Evolutionary conservation across 2,113 vertebrate genomes (phyloP), one percentile per base, ranked within the genome.

Genomic region (Mugil cephalus): DNA sequence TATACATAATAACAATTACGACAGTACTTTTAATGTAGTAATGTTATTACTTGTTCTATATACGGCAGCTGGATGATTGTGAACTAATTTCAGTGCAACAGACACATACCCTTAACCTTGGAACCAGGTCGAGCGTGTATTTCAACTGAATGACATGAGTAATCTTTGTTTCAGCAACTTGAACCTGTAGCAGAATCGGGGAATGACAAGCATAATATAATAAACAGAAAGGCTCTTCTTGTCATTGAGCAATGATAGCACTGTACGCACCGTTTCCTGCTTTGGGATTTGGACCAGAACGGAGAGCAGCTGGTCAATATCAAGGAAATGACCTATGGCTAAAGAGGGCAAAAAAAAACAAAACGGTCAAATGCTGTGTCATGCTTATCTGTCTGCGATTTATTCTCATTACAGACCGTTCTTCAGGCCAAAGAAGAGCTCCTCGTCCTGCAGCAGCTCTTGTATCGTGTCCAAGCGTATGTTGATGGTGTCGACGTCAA

Each of bases 201-300:
- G 6, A 70, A 21, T 3, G 10, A 58, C 46, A 53, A 6, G 18
- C 18, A 46, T 17, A 63, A n/a, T 1, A 6, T 7, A 13, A 15
- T 51, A 42, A 4, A 42, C 40, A 42, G 9, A 12, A 10, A 7
- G 2, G 39, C 8, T n/a, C n/a, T 17, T 52, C 7, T 17, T 13
- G 10, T 18, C 10, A 42, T 30, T 14, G 17, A 63, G 15, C 8
- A 46, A 59, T 36, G 1, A 36, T 56, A 45, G 8, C 13, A n/a
- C 12, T 40, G 15, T 17, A 84, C 79, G 0, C 95, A 99, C 98
- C 7, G 96, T 97, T 88, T 98, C 95, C 87, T 98, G 96, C 87
- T 99, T 99, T 77, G 97, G 97, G 88, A 99, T 95, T 93, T 98
- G 97, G 60, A 99, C 92, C 65, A 99, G 93, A 92, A 96, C 94